phyloP scores from a whole-genome alignment of 2,888 invertebrate genomes.

The Scelioninae gen. 1 region DNA sequence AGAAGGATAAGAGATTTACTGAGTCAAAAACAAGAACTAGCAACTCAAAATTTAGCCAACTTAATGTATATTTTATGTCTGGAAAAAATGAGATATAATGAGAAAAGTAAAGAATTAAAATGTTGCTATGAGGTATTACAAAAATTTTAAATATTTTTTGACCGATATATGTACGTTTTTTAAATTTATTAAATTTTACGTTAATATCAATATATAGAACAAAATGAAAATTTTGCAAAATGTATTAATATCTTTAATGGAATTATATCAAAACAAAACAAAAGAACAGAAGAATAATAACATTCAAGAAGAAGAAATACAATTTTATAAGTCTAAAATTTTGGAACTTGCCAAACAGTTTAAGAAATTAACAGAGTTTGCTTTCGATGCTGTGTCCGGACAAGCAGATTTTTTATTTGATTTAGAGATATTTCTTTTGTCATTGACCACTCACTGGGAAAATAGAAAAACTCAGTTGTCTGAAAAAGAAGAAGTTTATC shows the following conservation, averaged over 20 bases:
- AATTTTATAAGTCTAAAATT: conserved; percentile 82
- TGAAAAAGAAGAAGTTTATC: conserved; percentile 31
- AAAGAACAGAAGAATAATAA: conserved; percentile 3
- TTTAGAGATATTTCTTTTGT: conserved; percentile 57
- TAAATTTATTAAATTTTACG: not conserved
- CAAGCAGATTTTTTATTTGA: conserved; percentile 85
- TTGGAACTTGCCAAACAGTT: conserved; percentile 75
- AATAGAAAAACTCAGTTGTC: conserved; percentile 6
- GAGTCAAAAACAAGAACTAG: conserved; percentile 71
- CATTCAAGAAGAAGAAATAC: conserved; percentile 42
- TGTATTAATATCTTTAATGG: conserved; percentile 66
- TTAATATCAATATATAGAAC: conserved; percentile 66
- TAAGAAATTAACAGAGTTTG: conserved; percentile 66
- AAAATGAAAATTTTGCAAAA: conserved; percentile 72
- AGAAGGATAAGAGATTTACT: conserved; percentile 69
- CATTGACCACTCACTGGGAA: conserved; percentile 20
- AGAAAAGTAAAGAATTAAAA: conserved; percentile 72
- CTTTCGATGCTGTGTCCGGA: conserved; percentile 84
- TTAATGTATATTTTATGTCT: conserved; percentile 73
- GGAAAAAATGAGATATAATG: conserved; percentile 74
- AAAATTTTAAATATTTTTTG: not conserved
- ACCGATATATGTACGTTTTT: not conserved
- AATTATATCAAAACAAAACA: conserved; percentile 50
- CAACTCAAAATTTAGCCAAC: conserved; percentile 74
- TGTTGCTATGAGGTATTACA: conserved; percentile 72